Conservation (phyloP, 2,113 vertebrate genomes). For the Hirundichthys speculiger region DNA sequence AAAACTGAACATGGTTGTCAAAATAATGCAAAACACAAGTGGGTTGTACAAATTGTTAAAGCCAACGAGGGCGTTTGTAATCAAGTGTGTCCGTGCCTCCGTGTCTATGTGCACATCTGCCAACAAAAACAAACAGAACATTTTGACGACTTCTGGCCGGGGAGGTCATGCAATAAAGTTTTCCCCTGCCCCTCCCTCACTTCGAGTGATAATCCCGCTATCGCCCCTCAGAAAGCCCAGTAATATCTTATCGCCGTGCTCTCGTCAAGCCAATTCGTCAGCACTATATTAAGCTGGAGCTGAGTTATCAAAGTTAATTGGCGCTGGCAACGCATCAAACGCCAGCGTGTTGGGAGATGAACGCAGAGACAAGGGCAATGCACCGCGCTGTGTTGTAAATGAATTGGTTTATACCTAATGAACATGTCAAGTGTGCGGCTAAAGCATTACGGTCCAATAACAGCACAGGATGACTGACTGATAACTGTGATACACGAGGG, state of each 20-base stretch:
- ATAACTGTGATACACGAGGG: conserved; percentile 32
- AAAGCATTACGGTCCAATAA: conserved; percentile 40
- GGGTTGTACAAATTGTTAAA: conserved; percentile 49
- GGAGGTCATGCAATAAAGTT: conserved; percentile 50
- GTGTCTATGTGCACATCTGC: conserved; percentile 17
- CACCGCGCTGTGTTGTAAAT: conserved; percentile 62
- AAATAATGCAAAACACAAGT: conserved; percentile 40
- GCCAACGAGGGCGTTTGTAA: conserved; percentile 35
- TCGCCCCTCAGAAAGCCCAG: conserved; percentile 47
- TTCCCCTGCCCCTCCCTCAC: conserved; percentile 35
- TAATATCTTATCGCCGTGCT: conserved; percentile 63
- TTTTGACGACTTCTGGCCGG: conserved; percentile 61
- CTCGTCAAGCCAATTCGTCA: conserved; percentile 71
- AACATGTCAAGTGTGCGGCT: conserved; percentile 58
- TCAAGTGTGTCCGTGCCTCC: too few species aligned
- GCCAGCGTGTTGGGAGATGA: conserved; percentile 61
- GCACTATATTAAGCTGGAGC: conserved; percentile 62
- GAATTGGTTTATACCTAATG: conserved; percentile 66
- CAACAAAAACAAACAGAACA: conserved; percentile 55
- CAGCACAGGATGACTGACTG: conserved; percentile 32
- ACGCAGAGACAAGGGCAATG: conserved; percentile 72
- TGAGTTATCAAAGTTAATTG: conserved; percentile 75
- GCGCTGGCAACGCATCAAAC: conserved; percentile 71
- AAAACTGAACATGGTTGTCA: conserved; percentile 32
- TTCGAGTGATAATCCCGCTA: conserved; percentile 55